Conservation (phyloP, 1,140 invertebrate species). For the Brachionus asplanchnoidis region DNA sequence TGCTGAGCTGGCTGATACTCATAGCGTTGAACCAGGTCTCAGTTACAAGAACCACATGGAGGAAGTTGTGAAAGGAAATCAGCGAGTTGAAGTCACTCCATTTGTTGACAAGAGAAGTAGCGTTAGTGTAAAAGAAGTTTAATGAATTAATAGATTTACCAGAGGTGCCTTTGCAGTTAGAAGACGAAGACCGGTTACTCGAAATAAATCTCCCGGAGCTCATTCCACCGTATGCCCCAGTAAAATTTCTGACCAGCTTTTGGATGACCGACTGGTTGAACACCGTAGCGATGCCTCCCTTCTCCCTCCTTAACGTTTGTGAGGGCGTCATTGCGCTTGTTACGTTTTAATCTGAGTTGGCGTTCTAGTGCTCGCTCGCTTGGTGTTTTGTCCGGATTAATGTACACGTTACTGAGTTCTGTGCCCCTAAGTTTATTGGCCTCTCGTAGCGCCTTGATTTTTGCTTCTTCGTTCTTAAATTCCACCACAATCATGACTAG, state of each 20-base stretch:
- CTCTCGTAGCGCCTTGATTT: too few species aligned
- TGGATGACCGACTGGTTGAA: not conserved
- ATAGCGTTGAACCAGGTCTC: not conserved
- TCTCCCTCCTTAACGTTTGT: not conserved
- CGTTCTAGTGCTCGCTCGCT: not conserved
- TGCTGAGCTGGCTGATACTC: not conserved
- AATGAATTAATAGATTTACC: not conserved
- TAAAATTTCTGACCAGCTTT: not conserved
- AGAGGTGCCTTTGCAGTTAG: not conserved
- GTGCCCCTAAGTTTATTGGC: not conserved
- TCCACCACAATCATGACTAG: not conserved
- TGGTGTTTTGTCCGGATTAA: not conserved
- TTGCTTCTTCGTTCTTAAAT: too few species aligned
- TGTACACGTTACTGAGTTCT: not conserved
- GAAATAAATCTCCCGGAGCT: not conserved
- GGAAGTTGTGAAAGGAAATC: not conserved
- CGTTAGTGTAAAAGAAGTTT: not conserved
- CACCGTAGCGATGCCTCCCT: not conserved
- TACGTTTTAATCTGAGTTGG: not conserved
- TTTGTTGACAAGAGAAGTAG: not conserved
- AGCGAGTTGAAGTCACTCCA: not conserved
- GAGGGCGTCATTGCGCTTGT: not conserved
- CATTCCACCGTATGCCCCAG: not conserved
- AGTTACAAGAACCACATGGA: not conserved
- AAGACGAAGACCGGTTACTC: not conserved